Conservation (phyloP, 2,113 vertebrate genomes). For the Ammodytes dubius region DNA sequence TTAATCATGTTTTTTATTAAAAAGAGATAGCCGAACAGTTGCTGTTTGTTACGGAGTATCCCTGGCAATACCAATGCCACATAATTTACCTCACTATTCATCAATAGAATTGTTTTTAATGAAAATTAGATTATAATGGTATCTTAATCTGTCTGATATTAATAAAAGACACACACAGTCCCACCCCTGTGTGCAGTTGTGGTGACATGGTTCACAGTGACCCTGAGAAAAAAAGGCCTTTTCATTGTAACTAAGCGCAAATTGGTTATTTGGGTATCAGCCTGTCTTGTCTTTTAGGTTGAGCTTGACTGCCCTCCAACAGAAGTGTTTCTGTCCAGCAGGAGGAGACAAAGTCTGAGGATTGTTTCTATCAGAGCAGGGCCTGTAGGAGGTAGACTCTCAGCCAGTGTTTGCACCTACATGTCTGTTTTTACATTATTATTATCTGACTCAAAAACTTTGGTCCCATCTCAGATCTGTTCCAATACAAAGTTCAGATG, state of each 20-base stretch:
- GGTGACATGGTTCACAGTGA: slow-evolving; percentile 92
- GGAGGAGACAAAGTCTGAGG: slow-evolving; percentile 76
- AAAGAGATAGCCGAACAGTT: not conserved
- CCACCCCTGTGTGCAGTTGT: slow-evolving; percentile 93
- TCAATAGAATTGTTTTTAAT: not conserved
- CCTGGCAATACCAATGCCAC: not conserved
- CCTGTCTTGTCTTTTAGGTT: not conserved
- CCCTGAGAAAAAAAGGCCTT: slow-evolving; percentile 27
- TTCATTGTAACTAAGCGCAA: fast-evolving
- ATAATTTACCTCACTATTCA: not conserved
- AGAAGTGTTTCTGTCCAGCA: slow-evolving; percentile 62
- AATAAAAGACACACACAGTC: slow-evolving; percentile 50
- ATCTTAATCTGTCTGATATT: not conserved
- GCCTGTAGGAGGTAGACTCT: slow-evolving; percentile 11
- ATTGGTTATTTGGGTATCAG: not conserved
- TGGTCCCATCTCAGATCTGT: not conserved
- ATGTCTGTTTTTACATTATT: slow-evolving; percentile 22
- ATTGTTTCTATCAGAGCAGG: slow-evolving; percentile 18
- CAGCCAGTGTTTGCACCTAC: not conserved
- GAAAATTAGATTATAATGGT: not conserved
- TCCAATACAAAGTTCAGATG: not conserved
- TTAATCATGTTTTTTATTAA: slow-evolving; percentile 32
- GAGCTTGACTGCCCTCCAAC: not conserved
- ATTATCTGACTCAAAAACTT: not conserved
- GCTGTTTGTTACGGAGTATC: slow-evolving; percentile 11